Evolutionary conservation across 2,888 invertebrate genomes (phyloP).

Genomic region (Dynastes tityus): DNA sequence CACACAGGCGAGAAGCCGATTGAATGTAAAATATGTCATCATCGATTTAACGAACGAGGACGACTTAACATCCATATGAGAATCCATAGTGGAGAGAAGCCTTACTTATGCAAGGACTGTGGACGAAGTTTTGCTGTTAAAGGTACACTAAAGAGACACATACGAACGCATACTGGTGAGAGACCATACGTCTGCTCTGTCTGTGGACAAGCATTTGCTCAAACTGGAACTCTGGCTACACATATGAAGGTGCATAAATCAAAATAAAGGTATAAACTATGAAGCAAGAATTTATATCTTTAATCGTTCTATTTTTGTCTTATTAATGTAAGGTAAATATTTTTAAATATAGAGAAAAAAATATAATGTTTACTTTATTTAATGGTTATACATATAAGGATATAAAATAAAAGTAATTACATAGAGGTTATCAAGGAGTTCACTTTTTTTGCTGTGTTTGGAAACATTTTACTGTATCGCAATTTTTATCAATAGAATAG

Average conservation of each 20-base stretch:
- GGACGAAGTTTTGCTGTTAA: not conserved
- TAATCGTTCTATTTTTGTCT: no score
- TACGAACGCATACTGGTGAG: not conserved
- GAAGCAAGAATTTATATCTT: no score
- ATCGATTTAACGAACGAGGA: not conserved
- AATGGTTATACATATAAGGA: no score
- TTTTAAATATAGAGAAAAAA: no score
- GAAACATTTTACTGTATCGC: no score
- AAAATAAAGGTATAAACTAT: no score
- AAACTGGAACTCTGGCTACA: not conserved
- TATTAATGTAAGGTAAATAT: no score
- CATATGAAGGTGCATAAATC: not conserved
- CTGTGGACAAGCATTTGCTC: not conserved
- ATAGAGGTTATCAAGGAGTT: no score
- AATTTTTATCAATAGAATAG: no score
- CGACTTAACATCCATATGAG: not conserved
- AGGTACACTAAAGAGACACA: not conserved
- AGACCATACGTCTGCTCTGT: not conserved
- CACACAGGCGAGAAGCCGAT: conserved; percentile 60
- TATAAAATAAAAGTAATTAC: no score
- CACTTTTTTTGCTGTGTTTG: no score
- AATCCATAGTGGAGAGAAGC: not conserved
- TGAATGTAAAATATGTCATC: conserved; percentile 13
- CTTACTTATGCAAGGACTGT: not conserved
- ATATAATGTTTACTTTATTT: no score